Percentiles rank a stretch among this genome's conserved stretches.
phyloP scores from a whole-genome alignment of 2,113 vertebrate species.

The Terrapene triunguis region DNA sequence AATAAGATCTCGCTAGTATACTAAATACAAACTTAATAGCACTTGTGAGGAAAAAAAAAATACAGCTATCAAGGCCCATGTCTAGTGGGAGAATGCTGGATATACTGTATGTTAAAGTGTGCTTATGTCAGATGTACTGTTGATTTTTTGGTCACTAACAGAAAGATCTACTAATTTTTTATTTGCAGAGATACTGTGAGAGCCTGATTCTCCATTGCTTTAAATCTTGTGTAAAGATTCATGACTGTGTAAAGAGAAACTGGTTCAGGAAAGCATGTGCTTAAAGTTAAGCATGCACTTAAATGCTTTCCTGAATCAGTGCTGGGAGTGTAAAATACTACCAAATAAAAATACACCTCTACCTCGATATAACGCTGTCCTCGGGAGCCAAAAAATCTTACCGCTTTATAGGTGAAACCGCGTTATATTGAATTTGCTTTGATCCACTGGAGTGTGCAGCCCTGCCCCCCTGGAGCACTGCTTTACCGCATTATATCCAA shows the following conservation, averaged over 20 bases:
- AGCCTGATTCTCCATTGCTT: background rate
- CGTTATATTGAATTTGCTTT: too few species aligned
- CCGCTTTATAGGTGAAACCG: too few species aligned
- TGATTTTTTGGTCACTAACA: background rate
- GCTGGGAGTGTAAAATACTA: background rate
- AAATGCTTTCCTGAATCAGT: background rate
- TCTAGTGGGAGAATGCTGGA: background rate
- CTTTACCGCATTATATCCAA: too few species aligned
- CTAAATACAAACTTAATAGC: background rate
- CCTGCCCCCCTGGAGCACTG: too few species aligned
- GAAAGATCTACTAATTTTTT: background rate
- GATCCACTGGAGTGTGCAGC: too few species aligned
- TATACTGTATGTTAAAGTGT: background rate
- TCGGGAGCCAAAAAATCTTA: too few species aligned
- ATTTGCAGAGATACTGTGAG: background rate
- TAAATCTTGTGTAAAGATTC: background rate
- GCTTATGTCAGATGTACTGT: background rate
- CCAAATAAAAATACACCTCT: background rate
- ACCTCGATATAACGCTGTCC: too few species aligned
- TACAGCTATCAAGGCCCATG: background rate
- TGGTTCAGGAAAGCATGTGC: accelerated
- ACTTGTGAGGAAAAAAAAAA: background rate
- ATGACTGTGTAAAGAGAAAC: background rate
- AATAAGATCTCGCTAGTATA: background rate
- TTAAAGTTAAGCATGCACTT: background rate